phyloP scores from a whole-genome alignment of 2,888 invertebrate species.

The Ormyrus rosae region DNA sequence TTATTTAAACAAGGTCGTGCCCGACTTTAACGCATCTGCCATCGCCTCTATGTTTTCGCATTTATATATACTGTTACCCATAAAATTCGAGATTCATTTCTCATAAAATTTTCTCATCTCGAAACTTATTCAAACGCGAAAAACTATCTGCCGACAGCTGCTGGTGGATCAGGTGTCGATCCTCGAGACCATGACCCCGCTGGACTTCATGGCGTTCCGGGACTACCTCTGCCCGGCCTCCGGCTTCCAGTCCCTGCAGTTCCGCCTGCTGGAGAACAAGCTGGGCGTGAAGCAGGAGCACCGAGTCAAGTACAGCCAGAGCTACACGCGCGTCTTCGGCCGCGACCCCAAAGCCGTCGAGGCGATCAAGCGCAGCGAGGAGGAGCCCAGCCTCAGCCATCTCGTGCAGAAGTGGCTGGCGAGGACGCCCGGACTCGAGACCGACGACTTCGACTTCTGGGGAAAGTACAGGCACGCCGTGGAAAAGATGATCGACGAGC shows the following conservation, averaged over 20 bases:
- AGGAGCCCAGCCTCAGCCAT: slow-evolving; percentile 89
- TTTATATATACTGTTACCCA: too few species aligned
- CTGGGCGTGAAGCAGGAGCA: slow-evolving; percentile 87
- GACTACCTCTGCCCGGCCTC: slow-evolving; percentile 95
- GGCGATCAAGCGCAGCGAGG: slow-evolving; percentile 83
- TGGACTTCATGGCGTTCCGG: slow-evolving; percentile 99
- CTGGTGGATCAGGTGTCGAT: slow-evolving; percentile 98
- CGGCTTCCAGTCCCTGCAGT: slow-evolving; percentile 98
- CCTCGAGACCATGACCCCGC: slow-evolving; percentile 98
- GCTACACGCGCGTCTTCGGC: slow-evolving; percentile 91
- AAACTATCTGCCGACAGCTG: slow-evolving; percentile 79
- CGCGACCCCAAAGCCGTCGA: slow-evolving; percentile 81
- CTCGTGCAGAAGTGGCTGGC: slow-evolving; percentile 96
- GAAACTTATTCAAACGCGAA: background rate
- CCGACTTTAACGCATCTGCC: too few species aligned
- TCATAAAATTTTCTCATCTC: too few species aligned
- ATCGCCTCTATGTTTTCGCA: too few species aligned
- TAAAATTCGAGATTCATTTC: too few species aligned
- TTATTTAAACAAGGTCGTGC: too few species aligned
- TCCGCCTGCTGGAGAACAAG: slow-evolving; percentile 97
- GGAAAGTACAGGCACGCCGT: slow-evolving; percentile 89
- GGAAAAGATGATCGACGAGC: slow-evolving; percentile 83
- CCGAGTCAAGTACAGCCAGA: slow-evolving; percentile 95
- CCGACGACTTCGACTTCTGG: slow-evolving; percentile 92
- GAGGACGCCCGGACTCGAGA: slow-evolving; percentile 93